Evolutionary conservation across 2,888 invertebrate genomes (phyloP).

Genomic region (Limenitis arthemis): DNA sequence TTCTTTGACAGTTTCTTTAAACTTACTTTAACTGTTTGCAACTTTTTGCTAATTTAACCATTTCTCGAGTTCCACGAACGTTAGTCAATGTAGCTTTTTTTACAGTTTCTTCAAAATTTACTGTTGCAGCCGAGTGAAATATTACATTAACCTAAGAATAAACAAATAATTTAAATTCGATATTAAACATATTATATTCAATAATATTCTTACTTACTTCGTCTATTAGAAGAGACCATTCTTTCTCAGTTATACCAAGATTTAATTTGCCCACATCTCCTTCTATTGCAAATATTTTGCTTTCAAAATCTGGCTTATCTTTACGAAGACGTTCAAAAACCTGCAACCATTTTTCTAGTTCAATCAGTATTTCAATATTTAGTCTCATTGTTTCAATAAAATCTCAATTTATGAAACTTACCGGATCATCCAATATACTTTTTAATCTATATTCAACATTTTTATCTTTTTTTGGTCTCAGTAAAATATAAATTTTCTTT

Average conservation of each 20-base stretch:
- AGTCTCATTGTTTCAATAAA: neutral
- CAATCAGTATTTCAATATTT: neutral
- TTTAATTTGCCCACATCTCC: neutral
- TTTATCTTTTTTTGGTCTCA: neutral
- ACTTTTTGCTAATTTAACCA: neutral
- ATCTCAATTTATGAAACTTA: neutral
- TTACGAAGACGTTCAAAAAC: neutral
- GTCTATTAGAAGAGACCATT: neutral
- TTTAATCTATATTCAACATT: neutral
- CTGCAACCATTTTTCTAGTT: neutral
- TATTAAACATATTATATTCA: too few species aligned
- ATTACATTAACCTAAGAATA: constrained; percentile 1
- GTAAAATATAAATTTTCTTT: neutral
- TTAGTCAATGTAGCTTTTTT: neutral
- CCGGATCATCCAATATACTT: neutral
- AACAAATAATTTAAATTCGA: too few species aligned
- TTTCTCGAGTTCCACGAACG: neutral
- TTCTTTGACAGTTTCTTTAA: too few species aligned
- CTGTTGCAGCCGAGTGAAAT: neutral
- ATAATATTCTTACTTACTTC: neutral
- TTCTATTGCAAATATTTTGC: neutral
- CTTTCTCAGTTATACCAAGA: neutral
- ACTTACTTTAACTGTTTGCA: neutral
- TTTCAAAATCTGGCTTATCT: neutral
- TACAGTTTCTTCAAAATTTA: neutral